Conservation (phyloP, 2,113 vertebrate genomes). For the Corythaixoides concolor region DNA sequence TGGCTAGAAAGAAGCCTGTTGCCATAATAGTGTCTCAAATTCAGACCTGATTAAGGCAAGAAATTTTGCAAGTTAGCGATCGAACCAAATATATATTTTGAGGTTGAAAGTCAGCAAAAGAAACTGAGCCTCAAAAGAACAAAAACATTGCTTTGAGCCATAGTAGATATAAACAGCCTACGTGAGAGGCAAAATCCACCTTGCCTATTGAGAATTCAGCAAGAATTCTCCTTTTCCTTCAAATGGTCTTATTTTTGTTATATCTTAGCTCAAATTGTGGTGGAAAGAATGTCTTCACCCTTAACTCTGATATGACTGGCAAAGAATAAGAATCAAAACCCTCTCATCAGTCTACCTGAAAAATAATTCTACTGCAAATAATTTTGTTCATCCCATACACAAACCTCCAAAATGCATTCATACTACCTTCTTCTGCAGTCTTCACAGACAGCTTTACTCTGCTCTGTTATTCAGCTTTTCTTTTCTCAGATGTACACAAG, state of each 20-base stretch:
- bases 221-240: not conserved
- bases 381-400: not conserved
- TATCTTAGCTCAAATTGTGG: not conserved
- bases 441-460: not conserved
- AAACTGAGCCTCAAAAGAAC: not conserved
- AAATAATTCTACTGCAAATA: not conserved
- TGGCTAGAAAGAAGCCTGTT: not conserved
- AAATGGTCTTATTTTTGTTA: not conserved
- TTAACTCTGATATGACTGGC: not conserved
- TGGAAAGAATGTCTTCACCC: not conserved
- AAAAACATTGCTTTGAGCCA: conserved; percentile 10
- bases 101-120: conserved; percentile 2
- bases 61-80: not conserved
- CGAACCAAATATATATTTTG: not conserved
- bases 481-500: not conserved
- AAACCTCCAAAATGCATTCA: not conserved
- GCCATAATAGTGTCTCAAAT: not conserved
- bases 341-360: not conserved
- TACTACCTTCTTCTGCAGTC: not conserved
- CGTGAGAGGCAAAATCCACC: not conserved
- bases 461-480: not conserved
- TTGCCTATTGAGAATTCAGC: not conserved
- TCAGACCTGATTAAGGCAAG: not conserved
- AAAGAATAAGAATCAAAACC: not conserved
- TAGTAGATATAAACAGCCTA: not conserved